Evolutionary conservation across 35 echinoderm and acorn worm species (phyloP), one percentile per base, ranked within the genome.

Genomic region (Chiridota heheva): DNA sequence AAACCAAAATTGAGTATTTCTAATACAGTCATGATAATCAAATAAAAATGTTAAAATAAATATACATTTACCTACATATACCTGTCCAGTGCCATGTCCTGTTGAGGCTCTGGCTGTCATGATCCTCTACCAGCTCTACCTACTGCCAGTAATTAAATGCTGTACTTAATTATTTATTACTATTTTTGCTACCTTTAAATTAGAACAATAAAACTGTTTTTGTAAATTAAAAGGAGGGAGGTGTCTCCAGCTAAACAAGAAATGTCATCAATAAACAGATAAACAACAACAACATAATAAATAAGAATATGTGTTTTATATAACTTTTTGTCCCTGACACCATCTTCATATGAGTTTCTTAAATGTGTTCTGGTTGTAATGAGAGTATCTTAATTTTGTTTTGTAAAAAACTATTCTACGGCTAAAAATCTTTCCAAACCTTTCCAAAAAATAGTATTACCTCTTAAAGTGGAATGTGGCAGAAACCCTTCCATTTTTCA

Each of bases 391-490:
- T 17, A 42, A 42, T 18, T 72, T n/a, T n/a, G n/a, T 45, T 67
- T 41, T 24, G 33, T 10, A 72, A 18, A 42, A 34, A 66, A 35
- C 5, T 35, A 7, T 35, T 66, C 3, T 66, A 42, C 20, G 44
- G 44, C 10, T 39, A 5, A n/a, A n/a, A n/a, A n/a, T n/a, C n/a
- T n/a, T n/a, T n/a, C n/a, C n/a, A n/a, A n/a, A n/a, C n/a, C n/a
- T n/a, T n/a, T n/a, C n/a, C n/a, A n/a, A n/a, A n/a, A n/a, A n/a
- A n/a, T n/a, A n/a, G n/a, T n/a, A 28, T 60, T 58, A 77, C 73
- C 73, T 77, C 37, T 77, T 77, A 20, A 77, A 77, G 18, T 77
- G 48, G 43, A 77, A 77, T 33, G 73, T 77, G 32, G 73, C 48
- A 27, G 73, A 77, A 0, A 77, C 39, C 4, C 60, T 46, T 7